Conservation (phyloP, 2,888 invertebrate genomes). For the Eretmocerus hayati region DNA sequence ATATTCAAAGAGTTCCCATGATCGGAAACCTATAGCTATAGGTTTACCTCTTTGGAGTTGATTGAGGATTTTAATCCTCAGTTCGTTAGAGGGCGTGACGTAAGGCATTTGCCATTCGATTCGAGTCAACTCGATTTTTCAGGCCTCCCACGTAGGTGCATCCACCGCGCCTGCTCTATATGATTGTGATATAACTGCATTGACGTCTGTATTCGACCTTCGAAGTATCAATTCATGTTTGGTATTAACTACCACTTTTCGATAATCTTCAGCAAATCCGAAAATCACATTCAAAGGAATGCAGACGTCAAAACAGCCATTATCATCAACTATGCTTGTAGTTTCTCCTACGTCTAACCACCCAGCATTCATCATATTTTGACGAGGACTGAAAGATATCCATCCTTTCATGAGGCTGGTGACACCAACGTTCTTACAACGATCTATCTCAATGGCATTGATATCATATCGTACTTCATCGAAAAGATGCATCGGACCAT, state of each 20-base stretch:
- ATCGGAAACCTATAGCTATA: constrained; percentile 31
- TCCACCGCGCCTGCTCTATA: background rate
- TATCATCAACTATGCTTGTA: constrained; percentile 12
- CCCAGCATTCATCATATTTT: no score
- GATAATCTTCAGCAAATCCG: constrained; percentile 25
- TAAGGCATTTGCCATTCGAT: constrained; percentile 16
- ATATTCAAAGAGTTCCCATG: constrained; percentile 41
- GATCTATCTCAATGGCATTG: no score
- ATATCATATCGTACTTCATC: no score
- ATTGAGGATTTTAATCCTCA: constrained; percentile 21
- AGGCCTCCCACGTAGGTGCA: constrained; percentile 22
- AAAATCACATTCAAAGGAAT: constrained; percentile 35
- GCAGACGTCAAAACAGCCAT: constrained; percentile 31
- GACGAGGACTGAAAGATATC: no score
- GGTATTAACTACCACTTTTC: constrained; percentile 12
- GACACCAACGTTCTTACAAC: no score
- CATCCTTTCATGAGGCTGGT: no score
- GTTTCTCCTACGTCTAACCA: no score
- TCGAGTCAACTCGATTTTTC: constrained; percentile 25
- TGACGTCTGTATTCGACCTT: background rate
- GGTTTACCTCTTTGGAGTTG: constrained; percentile 19
- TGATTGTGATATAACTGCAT: background rate
- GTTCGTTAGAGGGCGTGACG: constrained; percentile 16
- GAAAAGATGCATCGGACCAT: no score
- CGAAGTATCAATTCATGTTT: constrained; percentile 23